phyloP scores from a whole-genome alignment of 1,140 invertebrate genomes.

The Xylocopa sonorina region DNA sequence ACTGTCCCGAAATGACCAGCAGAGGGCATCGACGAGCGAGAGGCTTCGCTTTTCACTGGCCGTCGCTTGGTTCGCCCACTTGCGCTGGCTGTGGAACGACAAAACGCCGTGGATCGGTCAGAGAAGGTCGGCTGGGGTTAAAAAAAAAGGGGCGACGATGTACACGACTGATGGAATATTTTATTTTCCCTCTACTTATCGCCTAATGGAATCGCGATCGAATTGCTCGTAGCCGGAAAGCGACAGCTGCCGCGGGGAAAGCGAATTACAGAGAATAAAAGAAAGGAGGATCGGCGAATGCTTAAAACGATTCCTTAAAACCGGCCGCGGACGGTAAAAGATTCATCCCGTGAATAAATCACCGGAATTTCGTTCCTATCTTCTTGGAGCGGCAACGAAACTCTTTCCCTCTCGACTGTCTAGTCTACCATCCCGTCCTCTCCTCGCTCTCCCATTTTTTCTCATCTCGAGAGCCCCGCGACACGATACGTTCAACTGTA shows the following conservation, averaged over 20 bases:
- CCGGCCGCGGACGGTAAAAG: constrained; percentile 47
- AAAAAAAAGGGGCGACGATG: constrained; percentile 23
- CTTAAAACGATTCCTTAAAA: constrained; percentile 60
- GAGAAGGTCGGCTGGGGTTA: neutral
- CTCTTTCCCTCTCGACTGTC: neutral
- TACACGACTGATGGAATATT: constrained; percentile 48
- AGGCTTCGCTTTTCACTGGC: constrained; percentile 6
- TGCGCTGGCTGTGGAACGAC: neutral
- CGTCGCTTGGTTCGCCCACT: neutral
- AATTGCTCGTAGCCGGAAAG: neutral
- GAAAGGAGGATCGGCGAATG: constrained; percentile 49
- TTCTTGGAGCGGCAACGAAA: neutral
- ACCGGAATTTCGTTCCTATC: constrained; percentile 30
- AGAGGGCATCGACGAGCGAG: neutral
- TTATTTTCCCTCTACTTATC: constrained; percentile 60
- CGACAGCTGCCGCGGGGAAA: neutral
- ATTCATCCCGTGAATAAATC: constrained; percentile 58
- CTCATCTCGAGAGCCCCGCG: neutral
- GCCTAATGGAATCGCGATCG: constrained; percentile 60
- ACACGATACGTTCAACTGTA: neutral
- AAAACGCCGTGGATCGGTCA: too few species aligned
- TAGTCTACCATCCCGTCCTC: too few species aligned
- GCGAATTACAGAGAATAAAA: constrained; percentile 31
- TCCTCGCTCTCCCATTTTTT: too few species aligned
- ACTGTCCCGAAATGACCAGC: constrained; percentile 15